Conservation (phyloP, 2,888 invertebrate genomes). For the Euplagia quadripunctaria region DNA sequence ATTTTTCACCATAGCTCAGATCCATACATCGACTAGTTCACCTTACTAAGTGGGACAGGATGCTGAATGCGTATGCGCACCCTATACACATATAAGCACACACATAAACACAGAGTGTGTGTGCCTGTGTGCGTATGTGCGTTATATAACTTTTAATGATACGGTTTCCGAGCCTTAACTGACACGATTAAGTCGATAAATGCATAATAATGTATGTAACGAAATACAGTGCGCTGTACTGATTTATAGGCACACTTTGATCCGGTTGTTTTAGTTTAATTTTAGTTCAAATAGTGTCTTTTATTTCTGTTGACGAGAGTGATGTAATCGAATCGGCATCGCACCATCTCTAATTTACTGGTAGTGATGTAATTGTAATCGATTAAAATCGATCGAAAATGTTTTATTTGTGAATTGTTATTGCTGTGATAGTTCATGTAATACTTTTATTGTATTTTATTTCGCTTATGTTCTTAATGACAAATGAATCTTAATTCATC, state of each 20-base stretch:
- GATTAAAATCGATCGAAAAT: background rate
- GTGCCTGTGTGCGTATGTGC: constrained; percentile 41
- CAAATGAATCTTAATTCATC: too few species aligned
- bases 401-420: background rate
- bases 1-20: constrained; percentile 50
- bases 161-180: constrained; percentile 38
- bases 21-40: constrained; percentile 69
- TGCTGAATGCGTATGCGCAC: constrained; percentile 63
- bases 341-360: background rate
- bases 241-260: constrained; percentile 19
- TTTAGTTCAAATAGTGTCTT: background rate
- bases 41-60: constrained; percentile 82
- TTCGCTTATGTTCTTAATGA: too few species aligned
- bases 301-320: background rate
- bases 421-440: background rate
- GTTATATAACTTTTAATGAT: constrained; percentile 63
- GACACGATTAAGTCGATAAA: constrained; percentile 38
- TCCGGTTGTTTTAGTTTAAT: constrained; percentile 36
- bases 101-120: constrained; percentile 10
- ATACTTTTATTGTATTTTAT: too few species aligned
- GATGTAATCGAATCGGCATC: background rate
- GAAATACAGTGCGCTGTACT: constrained; percentile 1
- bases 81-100: constrained; percentile 31
- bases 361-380: constrained; percentile 6
- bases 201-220: constrained; percentile 2